These are phyloP conservation scores for Crotalus adamanteus DNA, from an alignment of 2,797 vertebrate species.

Conservation along the genomic window DNA sequence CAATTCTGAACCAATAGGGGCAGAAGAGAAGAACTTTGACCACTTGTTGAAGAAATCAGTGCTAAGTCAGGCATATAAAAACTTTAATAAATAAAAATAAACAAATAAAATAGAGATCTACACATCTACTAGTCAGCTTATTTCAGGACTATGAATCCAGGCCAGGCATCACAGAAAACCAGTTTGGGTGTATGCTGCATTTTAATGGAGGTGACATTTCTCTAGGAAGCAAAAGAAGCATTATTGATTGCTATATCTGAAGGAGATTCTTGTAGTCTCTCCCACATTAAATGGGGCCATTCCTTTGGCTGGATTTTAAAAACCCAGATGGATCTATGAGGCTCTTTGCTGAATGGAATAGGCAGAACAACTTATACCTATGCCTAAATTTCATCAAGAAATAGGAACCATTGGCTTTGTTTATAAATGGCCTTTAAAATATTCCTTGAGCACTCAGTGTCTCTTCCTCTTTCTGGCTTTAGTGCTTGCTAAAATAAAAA, in stretches of 20 bases:
- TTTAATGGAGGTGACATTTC: not conserved
- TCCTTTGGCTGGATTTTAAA: not conserved
- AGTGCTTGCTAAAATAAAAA: constrained; percentile 71
- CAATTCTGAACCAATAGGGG: not conserved
- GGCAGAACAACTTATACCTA: not conserved
- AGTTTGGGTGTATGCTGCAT: not conserved
- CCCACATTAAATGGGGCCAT: not conserved
- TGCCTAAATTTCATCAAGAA: not conserved
- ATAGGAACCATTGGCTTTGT: constrained; percentile 43
- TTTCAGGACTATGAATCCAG: not conserved
- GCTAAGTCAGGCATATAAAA: not conserved
- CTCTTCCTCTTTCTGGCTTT: constrained; percentile 59
- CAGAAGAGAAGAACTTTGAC: not conserved
- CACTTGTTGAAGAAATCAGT: not conserved
- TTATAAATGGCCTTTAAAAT: constrained; percentile 53
- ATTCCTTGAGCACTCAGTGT: constrained; percentile 34
- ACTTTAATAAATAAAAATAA: not conserved
- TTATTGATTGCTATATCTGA: not conserved
- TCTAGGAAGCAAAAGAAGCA: not conserved
- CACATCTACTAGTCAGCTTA: not conserved
- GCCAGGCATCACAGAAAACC: not conserved
- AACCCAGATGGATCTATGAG: not conserved
- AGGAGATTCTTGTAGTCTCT: not conserved
- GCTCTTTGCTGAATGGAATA: not conserved
- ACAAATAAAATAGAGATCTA: not conserved